These are phyloP conservation scores for Brachionus angularis DNA, from an alignment of 1,140 invertebrate genomes.

Conservation along the genomic window DNA sequence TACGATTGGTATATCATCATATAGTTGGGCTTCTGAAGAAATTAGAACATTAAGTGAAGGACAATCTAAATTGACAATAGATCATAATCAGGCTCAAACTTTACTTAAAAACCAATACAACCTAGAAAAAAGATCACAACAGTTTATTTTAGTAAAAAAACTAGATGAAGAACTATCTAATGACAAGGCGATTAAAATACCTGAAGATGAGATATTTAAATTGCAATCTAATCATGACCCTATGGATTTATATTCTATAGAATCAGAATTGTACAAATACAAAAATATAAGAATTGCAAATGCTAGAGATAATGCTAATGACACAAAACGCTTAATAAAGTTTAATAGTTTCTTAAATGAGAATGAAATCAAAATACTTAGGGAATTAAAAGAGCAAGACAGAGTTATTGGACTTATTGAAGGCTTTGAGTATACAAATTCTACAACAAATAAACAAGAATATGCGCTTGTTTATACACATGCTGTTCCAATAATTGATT, in stretches of 20 bases:
- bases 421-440: constrained; percentile 18
- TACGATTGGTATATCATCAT: constrained; percentile 68
- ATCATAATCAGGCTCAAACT: not conserved
- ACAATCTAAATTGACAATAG: constrained; percentile 1
- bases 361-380: constrained; percentile 11
- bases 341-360: not conserved
- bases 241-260: not conserved
- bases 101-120: constrained; percentile 8
- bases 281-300: not conserved
- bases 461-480: not conserved
- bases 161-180: not conserved
- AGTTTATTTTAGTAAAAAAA: constrained; percentile 6
- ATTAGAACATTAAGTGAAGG: not conserved
- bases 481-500: constrained; percentile 43
- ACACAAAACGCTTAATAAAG: constrained; percentile 2
- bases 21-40: constrained; percentile 56
- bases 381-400: constrained; percentile 13
- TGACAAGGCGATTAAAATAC: not conserved
- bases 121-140: constrained; percentile 2
- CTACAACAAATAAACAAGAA: not conserved
- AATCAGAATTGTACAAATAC: not conserved
- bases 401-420: not conserved
- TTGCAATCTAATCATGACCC: not conserved
- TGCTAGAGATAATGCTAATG: constrained; percentile 5
- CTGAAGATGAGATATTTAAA: constrained; percentile 5